A percentile compares a stretch with the other conserved stretches of the same genome.
Evolutionary conservation across 2,797 vertebrate species (phyloP).

Genomic region (Aldrovandia affinis): DNA sequence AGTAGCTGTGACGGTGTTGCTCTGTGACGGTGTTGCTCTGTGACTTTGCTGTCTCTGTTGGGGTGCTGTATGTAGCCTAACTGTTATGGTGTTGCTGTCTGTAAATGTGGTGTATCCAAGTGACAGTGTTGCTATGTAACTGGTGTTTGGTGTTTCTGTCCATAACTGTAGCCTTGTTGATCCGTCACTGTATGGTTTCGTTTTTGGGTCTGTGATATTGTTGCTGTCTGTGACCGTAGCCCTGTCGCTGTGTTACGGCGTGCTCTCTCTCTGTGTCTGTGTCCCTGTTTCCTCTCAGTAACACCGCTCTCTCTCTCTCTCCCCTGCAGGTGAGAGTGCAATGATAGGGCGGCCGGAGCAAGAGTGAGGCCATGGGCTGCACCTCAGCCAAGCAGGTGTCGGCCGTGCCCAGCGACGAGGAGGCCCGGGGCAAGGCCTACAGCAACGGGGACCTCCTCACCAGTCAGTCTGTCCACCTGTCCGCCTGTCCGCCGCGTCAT

Average conservation of each 20-base stretch:
- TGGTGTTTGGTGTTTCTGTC: background rate
- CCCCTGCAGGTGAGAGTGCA: conserved; percentile 70
- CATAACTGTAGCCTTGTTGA: background rate
- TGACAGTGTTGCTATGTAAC: too few relatives aligned
- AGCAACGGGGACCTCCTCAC: conserved; percentile 97
- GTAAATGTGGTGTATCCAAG: background rate
- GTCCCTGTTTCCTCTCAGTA: background rate
- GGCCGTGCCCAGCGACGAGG: conserved; percentile 97
- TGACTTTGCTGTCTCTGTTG: background rate
- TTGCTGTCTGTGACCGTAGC: background rate
- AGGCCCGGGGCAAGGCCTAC: conserved; percentile 95
- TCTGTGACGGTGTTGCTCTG: background rate
- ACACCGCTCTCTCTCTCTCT: background rate
- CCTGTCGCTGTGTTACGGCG: background rate
- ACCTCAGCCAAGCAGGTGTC: conserved; percentile 99
- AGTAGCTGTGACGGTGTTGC: background rate
- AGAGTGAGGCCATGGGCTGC: conserved; percentile 98
- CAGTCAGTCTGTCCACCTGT: conserved; percentile 82
- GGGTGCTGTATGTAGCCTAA: too few relatives aligned
- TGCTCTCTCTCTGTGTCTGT: background rate
- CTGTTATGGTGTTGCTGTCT: conserved; percentile 8
- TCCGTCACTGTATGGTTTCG: too few relatives aligned
- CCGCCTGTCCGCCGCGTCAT: background rate
- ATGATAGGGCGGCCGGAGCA: conserved; percentile 70
- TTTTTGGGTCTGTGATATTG: too few relatives aligned